phyloP scores from a whole-genome alignment of 2,797 vertebrate species.

The Malurus leucopterus region DNA sequence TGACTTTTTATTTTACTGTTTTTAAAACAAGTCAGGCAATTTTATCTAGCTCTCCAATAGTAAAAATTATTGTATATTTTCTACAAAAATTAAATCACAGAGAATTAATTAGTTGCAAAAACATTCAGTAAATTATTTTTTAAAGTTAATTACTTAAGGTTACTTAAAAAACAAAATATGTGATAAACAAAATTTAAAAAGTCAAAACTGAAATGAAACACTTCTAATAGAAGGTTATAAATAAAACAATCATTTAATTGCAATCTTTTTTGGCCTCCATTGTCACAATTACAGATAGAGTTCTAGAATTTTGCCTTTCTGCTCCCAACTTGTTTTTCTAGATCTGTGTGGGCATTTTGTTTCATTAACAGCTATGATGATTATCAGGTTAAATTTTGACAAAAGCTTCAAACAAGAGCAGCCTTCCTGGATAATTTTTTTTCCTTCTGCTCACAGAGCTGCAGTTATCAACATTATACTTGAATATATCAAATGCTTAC shows the following conservation, averaged over 20 bases:
- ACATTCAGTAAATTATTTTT: not conserved
- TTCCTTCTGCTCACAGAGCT: not conserved
- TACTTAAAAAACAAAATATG: not conserved
- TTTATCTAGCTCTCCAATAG: not conserved
- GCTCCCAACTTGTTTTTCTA: not conserved
- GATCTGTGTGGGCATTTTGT: not conserved
- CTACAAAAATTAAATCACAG: not conserved
- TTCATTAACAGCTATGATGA: not conserved
- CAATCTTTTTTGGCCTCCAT: not conserved
- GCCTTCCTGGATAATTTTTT: not conserved
- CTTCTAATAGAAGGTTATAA: not conserved
- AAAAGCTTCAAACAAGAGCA: not conserved
- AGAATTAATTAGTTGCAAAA: not conserved
- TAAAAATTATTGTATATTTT: not conserved
- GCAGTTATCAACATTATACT: not conserved
- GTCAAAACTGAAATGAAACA: not conserved
- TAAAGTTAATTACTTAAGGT: not conserved
- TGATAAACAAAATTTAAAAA: not conserved
- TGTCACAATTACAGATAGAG: not conserved
- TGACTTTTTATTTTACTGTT: not conserved
- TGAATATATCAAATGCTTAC: not conserved
- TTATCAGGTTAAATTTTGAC: not conserved
- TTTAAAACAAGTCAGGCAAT: not conserved
- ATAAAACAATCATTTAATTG: not conserved
- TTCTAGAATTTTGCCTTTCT: not conserved